A percentile compares a stretch with the other conserved stretches of the same genome.
These are phyloP conservation scores for Antigone vipio DNA, from an alignment of 2,113 vertebrate species.

Conservation along the genomic window DNA sequence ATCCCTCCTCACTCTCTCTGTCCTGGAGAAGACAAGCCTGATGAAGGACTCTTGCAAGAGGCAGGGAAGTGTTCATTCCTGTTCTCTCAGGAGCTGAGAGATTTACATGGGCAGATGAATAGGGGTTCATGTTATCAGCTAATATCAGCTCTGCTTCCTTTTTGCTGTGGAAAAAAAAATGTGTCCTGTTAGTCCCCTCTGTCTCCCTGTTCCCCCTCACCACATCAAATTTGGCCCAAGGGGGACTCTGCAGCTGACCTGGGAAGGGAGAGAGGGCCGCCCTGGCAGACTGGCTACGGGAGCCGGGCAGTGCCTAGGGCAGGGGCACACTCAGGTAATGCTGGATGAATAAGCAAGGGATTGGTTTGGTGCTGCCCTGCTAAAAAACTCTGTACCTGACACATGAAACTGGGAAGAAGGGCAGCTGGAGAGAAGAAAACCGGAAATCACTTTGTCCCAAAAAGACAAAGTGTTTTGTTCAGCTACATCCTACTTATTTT, in stretches of 20 bases:
- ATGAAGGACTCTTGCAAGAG: neutral
- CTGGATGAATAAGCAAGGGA: neutral
- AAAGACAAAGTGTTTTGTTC: neutral
- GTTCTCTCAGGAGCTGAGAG: neutral
- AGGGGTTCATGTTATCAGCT: neutral
- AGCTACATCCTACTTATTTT: neutral
- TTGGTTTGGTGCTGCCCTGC: neutral
- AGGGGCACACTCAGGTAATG: neutral
- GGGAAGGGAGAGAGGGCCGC: neutral
- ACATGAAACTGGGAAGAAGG: neutral
- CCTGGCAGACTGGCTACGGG: neutral
- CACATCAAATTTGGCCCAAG: neutral
- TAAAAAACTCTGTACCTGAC: neutral
- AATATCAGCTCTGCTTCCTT: neutral
- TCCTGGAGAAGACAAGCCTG: neutral
- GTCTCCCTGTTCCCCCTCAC: neutral
- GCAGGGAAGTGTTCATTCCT: rapidly evolving
- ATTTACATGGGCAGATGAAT: neutral
- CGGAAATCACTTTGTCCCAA: neutral
- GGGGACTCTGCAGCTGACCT: neutral
- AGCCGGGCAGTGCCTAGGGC: neutral
- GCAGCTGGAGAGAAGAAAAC: neutral
- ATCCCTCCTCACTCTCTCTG: neutral
- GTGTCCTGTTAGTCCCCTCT: neutral
- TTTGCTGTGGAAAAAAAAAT: neutral